Base-by-base conservation (phyloP, 1,140 invertebrate genomes). In the Orius insidiosus region DNA sequence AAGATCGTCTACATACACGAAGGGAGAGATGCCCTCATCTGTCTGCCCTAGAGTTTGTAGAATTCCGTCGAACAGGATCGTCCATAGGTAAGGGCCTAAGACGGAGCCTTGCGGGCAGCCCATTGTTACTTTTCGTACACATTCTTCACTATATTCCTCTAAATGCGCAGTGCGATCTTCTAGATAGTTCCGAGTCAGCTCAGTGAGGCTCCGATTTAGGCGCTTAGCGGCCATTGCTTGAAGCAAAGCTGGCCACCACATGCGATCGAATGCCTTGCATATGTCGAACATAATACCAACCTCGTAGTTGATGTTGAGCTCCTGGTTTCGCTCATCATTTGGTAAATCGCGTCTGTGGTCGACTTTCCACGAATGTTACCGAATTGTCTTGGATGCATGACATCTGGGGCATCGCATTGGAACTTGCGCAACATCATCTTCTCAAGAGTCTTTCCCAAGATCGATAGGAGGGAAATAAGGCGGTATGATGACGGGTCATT, bases 31-130 rank as follows among this genome's bases (percentile, higher is more conserved):
- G 3, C 24, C 24, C 7, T 24, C 24, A 24, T 4, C 7, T 4
- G 3, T 24, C 3, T 3, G 7, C n/a, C n/a, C n/a, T 7, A 24
- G 7, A 7, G 7, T 24, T 7, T 24, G 3, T 24, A 24, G 7
- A 7, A 24, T 24, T 24, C 7, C 7, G 24, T 24, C 24, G 24
- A 24, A 24, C 3, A 24, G 24, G 7, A 24, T 24, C 24, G 35
- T 60, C 59, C 36, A 60, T 32, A 37, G 54, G 53, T 38, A 55
- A 52, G 18, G 54, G 40, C 52, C 55, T 49, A 46, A 38, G 38
- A 46, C 42, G 3, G 46, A 51, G 0, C 47, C 52, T 24, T 54
- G 52, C 14, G 50, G 52, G 18, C 46, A 52, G 9, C 50, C 52
- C 35, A 42, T 49, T 2, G 8, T 45, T 5, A 41, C n/a, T 36